Evolutionary conservation across 37 sponge, comb jelly and placozoan species (phyloP), one percentile per base, ranked within the genome.

Genomic region (Halichondria panicea): DNA sequence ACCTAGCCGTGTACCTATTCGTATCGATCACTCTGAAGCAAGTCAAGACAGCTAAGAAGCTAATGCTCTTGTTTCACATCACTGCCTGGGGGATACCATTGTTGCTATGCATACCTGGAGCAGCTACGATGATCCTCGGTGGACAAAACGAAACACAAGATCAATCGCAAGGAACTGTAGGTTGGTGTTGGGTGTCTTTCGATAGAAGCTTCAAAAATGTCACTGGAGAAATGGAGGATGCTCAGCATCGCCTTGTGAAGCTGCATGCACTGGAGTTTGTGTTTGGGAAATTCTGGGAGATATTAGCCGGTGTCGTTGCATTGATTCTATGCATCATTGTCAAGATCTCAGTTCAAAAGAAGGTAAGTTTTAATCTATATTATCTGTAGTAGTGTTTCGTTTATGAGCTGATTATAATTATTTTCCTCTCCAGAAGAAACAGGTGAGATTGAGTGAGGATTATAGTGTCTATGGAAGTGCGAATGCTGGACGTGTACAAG

Each of bases 281-380:
- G 34, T 68, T 58, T 58, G 81, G 81, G 32, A 84, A 89, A 41
- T 70, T 84, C 42, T 89, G 90, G 90, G 85, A 84, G 76, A 69
- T 89, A 53, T 4, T 68, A 25, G 40, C 84, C 4, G 80, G 58
- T 48, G 5, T 84, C 27, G 22, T 80, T 7, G 34, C 75, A 11
- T 19, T 77, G 0, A 58, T 74, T 9, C 50, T 83, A 30, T 83
- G 43, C 40, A 34, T 75, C 1, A 18, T 43, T 5, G 65, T 82
- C 52, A 82, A 82, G 37, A n/a, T n/a, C n/a, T n/a, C n/a, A n/a
- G n/a, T n/a, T n/a, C n/a, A n/a, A n/a, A n/a, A n/a, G n/a, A n/a
- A n/a, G n/a, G n/a, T n/a, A n/a, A n/a, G n/a, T n/a, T n/a, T n/a
- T n/a, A n/a, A n/a, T n/a, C n/a, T n/a, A n/a, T n/a, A n/a, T n/a